Evolutionary conservation across 2,113 vertebrate species (phyloP).

Genomic region (Heptranchias perlo): DNA sequence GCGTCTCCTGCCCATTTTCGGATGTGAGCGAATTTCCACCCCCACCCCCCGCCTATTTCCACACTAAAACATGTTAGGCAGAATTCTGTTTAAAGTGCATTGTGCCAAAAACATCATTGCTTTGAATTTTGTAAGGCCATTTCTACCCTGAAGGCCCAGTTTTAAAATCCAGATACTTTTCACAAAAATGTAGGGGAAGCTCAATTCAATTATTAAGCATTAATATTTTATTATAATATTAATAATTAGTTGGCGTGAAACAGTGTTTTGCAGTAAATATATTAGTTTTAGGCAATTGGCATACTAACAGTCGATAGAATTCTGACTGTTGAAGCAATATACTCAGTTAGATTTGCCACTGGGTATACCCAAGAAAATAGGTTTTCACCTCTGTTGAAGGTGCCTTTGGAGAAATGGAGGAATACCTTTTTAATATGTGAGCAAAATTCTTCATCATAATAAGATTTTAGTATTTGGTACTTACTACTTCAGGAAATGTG

Average conservation of each 20-base stretch:
- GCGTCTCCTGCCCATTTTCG: not conserved
- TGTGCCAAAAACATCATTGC: not conserved
- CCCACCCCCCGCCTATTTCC: not conserved
- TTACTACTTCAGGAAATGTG: not conserved
- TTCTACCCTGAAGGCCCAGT: not conserved
- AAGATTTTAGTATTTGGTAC: not conserved
- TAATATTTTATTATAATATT: slow-evolving; percentile 24
- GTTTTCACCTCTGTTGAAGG: not conserved
- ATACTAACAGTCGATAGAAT: not conserved
- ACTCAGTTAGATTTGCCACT: not conserved
- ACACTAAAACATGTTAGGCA: not conserved
- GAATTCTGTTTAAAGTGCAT: not conserved
- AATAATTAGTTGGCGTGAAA: not conserved
- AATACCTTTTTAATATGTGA: not conserved
- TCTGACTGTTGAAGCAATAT: not conserved
- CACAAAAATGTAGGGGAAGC: not conserved
- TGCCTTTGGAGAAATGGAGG: not conserved
- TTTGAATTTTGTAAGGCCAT: not conserved
- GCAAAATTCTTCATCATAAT: not conserved
- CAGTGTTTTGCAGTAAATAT: not conserved
- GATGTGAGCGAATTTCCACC: not conserved
- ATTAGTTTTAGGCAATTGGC: not conserved
- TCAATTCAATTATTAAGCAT: not conserved
- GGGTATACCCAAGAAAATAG: not conserved
- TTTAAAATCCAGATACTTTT: not conserved